These are phyloP conservation scores for Pseudorasbora parva DNA, from an alignment of 2,113 vertebrate species.

Conservation along the genomic window DNA sequence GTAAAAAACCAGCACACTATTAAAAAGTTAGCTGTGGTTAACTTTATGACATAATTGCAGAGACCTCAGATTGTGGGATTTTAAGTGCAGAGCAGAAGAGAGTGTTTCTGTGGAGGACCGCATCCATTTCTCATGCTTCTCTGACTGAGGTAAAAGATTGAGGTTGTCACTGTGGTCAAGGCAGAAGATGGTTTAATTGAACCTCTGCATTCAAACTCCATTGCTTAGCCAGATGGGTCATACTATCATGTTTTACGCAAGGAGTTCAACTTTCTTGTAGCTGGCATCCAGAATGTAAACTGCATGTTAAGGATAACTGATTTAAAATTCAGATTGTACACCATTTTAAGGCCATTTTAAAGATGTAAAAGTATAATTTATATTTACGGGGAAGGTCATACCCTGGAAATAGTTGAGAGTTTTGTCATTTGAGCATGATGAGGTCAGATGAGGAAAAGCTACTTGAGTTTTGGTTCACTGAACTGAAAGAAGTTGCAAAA, in stretches of 20 bases:
- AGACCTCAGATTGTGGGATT: constrained; percentile 29
- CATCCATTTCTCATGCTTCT: constrained; percentile 29
- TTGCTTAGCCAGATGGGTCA: constrained; percentile 14
- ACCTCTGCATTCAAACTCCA: constrained; percentile 30
- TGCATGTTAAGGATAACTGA: not conserved
- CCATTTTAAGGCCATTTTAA: not conserved
- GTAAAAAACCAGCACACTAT: not conserved
- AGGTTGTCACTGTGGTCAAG: constrained; percentile 34
- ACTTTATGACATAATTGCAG: constrained; percentile 44
- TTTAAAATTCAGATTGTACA: not conserved
- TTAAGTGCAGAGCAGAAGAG: constrained; percentile 38
- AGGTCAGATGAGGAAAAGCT: constrained; percentile 36
- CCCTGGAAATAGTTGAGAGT: not conserved
- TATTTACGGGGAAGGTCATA: constrained; percentile 6
- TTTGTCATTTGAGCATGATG: not conserved
- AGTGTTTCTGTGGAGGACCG: constrained; percentile 28
- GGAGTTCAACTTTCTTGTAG: constrained; percentile 2
- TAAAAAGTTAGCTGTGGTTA: constrained; percentile 30
- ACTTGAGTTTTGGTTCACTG: constrained; percentile 29
- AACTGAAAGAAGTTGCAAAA: constrained; percentile 29
- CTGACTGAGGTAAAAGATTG: constrained; percentile 37
- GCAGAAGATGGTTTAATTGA: constrained; percentile 34
- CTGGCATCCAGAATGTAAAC: constrained; percentile 19
- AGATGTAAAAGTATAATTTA: not conserved
- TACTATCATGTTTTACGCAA: constrained; percentile 32